Base-by-base conservation (phyloP, 2,113 vertebrate species). In the Chitala chitala region DNA sequence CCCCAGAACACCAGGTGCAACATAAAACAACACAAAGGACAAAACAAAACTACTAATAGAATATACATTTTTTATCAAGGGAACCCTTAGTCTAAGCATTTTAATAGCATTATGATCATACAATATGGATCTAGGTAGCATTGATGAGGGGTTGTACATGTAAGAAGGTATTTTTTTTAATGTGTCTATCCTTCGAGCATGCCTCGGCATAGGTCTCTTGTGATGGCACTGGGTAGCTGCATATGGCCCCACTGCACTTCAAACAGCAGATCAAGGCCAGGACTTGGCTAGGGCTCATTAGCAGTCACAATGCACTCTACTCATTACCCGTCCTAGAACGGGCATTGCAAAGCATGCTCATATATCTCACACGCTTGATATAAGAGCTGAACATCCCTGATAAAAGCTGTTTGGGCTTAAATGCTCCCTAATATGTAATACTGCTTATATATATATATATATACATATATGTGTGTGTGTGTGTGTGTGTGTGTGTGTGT, bases 261-360 rank as follows among this genome's bases (percentile, higher is more conserved):
- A n/a, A 26, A 68, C 63, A 13, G 10, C 54, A 48, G 61, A 72
- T 42, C 26, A 64, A 36, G 29, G 26, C 40, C 13, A 55, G 40
- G 15, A 26, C 15, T 26, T 4, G 33, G 54, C 20, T 54, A 46
- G 69, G 72, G 48, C 74, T 75, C 75, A 69, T 77, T 74, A 73
- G 73, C 74, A 78, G 69, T 75, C 64, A 69, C 72, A 53, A 75
- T 42, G 50, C 38, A 38, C 26, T 29, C 13, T 36, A 7, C 51
- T 76, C 31, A 56, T 17, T 29, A 36, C 54, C 59, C 36, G 42
- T 17, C 40, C 22, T 1, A 26, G 44, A 69, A 26, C 12, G 13
- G n/a, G n/a, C 44, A 48, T 15, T 9, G 15, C n/a, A 20, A 64
- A 64, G 36, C 20, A 20, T 10, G 4, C 22, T 69, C 44, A 48